Evolutionary conservation across 2,113 vertebrate species (phyloP), one percentile per base, ranked within the genome.

Genomic region (Brachyistius frenatus): DNA sequence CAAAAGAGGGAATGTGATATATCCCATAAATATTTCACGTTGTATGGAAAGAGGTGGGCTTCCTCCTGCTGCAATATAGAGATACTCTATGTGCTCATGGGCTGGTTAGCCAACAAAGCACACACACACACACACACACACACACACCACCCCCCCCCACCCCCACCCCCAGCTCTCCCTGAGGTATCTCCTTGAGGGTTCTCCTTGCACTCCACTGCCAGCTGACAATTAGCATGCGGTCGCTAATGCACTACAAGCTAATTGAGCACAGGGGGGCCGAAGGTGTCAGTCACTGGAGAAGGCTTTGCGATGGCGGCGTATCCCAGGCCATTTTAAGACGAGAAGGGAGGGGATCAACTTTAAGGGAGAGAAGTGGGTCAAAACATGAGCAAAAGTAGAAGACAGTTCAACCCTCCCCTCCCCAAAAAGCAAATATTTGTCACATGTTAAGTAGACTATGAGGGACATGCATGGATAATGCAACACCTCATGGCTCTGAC

Each of bases 241-340:
- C 57, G 76, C 88, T 93, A 92, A 91, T 90, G 89, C 86, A 85
- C 89, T 85, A 81, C 76, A 37, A 88, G 82, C 84, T 93, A 91
- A 92, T 92, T 92, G 92, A 87, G 83, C 92, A 92, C 92, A 86
- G 77, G 89, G 92, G 90, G 87, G 86, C 88, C 82, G 84, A 65
- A 73, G 89, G 88, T 93, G 89, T 90, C 92, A 88, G 90, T 91
- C 92, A 91, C 74, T 13, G 69, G 85, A 90, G 89, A 69, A 39
- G 64, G 76, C 80, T 73, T 23, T 32, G 71, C 63, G 63, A 73
- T 53, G 14, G 65, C 50, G 5, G 37, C 16, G 16, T 82, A 55
- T 73, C 64, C 62, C 57, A 33, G 63, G 73, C 78, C 73, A 56
- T 86, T 78, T 76, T 39, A 32, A 85, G 73, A 81, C 5, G 65